Conservation (phyloP, 64 coral and sea anemone species). For the Orbicella faveolata region DNA sequence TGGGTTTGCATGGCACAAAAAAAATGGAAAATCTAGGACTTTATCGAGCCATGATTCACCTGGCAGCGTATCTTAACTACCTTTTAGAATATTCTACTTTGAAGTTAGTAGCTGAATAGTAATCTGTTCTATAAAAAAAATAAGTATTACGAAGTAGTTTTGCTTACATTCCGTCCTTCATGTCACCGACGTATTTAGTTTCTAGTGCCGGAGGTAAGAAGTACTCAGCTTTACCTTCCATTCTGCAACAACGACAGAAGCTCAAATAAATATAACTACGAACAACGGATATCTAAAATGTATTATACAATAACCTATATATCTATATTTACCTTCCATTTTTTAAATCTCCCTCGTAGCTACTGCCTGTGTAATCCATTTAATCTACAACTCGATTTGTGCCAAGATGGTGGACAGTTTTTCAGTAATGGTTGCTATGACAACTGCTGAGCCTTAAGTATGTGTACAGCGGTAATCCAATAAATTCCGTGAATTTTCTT, state of each 20-base stretch:
- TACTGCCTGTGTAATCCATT: slow-evolving; percentile 99
- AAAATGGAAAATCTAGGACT: no score
- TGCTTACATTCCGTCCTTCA: slow-evolving; percentile 99
- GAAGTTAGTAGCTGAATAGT: not conserved
- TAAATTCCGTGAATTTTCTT: not conserved
- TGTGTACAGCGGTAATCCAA: not conserved
- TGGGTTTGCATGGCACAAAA: no score
- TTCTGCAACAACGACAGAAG: slow-evolving; percentile 57
- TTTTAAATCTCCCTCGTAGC: slow-evolving; percentile 84
- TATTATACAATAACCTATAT: not conserved
- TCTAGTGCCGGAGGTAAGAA: slow-evolving; percentile 72
- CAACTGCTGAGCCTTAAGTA: not conserved
- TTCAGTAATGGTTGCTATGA: not conserved
- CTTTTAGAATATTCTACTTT: not conserved
- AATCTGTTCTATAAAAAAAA: not conserved
- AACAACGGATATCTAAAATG: not conserved
- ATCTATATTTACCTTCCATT: slow-evolving; percentile 82
- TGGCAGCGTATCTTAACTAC: no score
- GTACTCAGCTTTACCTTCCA: slow-evolving; percentile 96
- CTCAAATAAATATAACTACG: not conserved
- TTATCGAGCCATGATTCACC: no score
- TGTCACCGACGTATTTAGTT: slow-evolving; percentile 92
- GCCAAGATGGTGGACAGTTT: not conserved
- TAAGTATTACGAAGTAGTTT: not conserved
- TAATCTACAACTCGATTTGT: not conserved